Evolutionary conservation across 2,797 vertebrate genomes (phyloP), one percentile per base, ranked within the genome.

Genomic region (Carcharodon carcharias): DNA sequence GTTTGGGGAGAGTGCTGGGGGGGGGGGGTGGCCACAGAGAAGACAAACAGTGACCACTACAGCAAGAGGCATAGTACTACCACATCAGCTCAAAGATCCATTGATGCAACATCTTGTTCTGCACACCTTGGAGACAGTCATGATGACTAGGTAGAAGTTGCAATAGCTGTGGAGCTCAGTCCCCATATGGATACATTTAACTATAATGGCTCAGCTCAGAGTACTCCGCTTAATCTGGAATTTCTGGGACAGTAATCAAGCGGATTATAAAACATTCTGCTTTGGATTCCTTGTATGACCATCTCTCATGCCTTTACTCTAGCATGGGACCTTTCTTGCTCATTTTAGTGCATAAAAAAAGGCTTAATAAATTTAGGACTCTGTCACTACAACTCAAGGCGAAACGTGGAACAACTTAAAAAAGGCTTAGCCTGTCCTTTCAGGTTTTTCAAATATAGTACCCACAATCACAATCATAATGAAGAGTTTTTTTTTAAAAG

Each of bases 351-450:
- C 40, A 85, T 26, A 8, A 3, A 9, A n/a, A 28, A 23, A 93
- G n/a, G 91, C 91, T 45, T 28, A 93, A 92, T 23, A 93, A 93
- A 40, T 67, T 67, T n/a, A 67, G 61, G 91, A 45, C 61, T 91
- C 54, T 40, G 40, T 85, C 21, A 67, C 21, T 45, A 93, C 61
- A 93, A 45, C 26, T 65, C 58, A 65, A 93, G 26, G n/a, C 5
- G 26, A 67, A 67, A 93, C 14, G 61, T 58, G 73, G 35, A 82
- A 50, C 16, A 45, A 82, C 77, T 82, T 50, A 45, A n/a, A 61
- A n/a, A 35, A 40, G n/a, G 40, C 26, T 12, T 16, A 28, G 63
- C 21, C 40, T 40, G 91, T 45, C 63, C 63, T 63, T 91, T 35
- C 58, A 58, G 14, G 31, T 61, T 45, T 93, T 8, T n/a, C 45